phyloP scores from a whole-genome alignment of 2,113 vertebrate species.

The Alosa alosa region DNA sequence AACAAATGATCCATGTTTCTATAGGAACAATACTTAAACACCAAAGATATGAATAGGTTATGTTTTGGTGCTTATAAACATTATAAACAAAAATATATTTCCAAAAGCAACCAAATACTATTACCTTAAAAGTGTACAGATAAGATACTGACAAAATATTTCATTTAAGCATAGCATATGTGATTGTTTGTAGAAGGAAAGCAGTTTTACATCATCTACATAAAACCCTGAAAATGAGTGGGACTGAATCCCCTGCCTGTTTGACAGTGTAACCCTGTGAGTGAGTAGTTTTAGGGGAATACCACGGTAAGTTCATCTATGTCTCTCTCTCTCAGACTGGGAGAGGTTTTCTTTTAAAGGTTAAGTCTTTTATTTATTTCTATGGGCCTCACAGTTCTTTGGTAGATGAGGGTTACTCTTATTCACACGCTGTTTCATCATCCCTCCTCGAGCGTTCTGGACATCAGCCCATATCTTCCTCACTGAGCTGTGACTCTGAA shows the following conservation, averaged over 20 bases:
- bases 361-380: conserved; percentile 32
- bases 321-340: not conserved
- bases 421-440: conserved; percentile 49
- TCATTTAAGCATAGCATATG: not conserved
- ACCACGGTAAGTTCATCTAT: not conserved
- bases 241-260: not conserved
- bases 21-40: conserved; percentile 53
- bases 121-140: not conserved
- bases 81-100: too few species aligned
- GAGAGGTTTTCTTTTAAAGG: conserved; percentile 39
- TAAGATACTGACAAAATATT: not conserved
- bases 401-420: conserved; percentile 29
- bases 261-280: not conserved
- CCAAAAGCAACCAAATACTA: too few species aligned
- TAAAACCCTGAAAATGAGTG: not conserved
- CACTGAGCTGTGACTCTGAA: conserved; percentile 8
- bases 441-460: conserved; percentile 27
- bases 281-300: conserved; percentile 19
- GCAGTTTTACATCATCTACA: not conserved
- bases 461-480: not conserved
- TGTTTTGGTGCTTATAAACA: not conserved
- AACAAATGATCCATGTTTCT: conserved; percentile 50
- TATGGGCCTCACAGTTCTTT: not conserved
- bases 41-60: conserved; percentile 55
- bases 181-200: not conserved